These are phyloP conservation scores for Archips crataeganus DNA, from an alignment of 2,888 invertebrate genomes.

Conservation along the genomic window DNA sequence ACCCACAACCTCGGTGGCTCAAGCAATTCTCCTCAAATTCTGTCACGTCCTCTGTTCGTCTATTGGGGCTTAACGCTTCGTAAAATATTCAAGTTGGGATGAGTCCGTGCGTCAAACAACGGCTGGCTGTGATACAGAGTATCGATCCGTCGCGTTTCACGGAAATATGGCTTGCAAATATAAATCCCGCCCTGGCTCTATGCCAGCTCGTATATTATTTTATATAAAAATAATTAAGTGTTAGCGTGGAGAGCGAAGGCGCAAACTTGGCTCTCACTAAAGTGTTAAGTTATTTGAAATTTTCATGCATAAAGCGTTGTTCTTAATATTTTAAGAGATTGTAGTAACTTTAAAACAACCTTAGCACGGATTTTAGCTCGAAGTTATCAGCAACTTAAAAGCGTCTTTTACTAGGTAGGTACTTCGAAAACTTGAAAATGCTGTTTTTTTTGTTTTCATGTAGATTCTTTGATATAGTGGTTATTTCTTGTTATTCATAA, in stretches of 20 bases:
- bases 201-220: conserved; percentile 32
- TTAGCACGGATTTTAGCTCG: background rate
- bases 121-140: conserved; percentile 13
- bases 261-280: background rate
- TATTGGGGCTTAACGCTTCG: conserved; percentile 24
- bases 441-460: background rate
- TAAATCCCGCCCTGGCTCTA: conserved; percentile 25
- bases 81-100: conserved; percentile 34
- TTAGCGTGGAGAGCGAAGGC: conserved; percentile 3
- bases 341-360: background rate
- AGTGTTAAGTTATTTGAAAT: background rate
- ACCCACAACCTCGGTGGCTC: conserved; percentile 23
- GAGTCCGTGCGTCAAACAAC: background rate
- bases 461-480: background rate
- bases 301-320: background rate
- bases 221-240: conserved; percentile 37
- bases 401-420: background rate
- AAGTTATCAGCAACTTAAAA: background rate
- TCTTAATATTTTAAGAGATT: background rate
- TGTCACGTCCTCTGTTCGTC: conserved; percentile 32
- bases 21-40: conserved; percentile 17
- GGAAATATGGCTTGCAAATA: conserved; percentile 41
- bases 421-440: background rate
- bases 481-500: background rate
- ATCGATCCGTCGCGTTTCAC: conserved; percentile 30